A percentile compares a stretch with the other conserved stretches of the same genome.
Evolutionary conservation across 2,113 vertebrate genomes (phyloP).

Genomic region (Malurus cyaneus): DNA sequence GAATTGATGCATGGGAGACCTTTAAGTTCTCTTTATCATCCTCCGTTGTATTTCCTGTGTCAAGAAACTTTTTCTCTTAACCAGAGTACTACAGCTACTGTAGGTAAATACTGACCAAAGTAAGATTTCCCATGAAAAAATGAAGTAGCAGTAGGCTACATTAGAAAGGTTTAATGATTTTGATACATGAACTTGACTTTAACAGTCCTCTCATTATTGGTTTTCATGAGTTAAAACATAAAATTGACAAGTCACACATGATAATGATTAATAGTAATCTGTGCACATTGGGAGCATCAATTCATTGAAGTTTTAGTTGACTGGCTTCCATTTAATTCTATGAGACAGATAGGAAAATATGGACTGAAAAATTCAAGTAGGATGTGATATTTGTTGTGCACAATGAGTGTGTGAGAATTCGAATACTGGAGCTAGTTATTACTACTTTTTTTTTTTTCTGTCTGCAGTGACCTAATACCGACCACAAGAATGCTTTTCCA

Average conservation of each 20-base stretch:
- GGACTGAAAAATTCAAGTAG: neutral
- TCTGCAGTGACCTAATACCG: neutral
- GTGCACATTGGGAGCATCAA: neutral
- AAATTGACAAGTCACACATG: neutral
- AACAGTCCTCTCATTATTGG: neutral
- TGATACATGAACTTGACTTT: neutral
- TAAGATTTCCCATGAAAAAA: neutral
- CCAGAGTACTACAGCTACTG: neutral
- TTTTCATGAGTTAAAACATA: neutral
- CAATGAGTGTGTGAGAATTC: neutral
- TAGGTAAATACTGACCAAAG: neutral
- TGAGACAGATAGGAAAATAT: neutral
- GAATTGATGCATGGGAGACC: neutral
- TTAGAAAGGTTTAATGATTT: neutral
- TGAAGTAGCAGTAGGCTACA: neutral
- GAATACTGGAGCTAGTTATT: neutral
- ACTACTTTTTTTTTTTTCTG: too few species aligned
- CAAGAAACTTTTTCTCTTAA: neutral
- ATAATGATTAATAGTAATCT: neutral
- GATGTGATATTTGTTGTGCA: neutral
- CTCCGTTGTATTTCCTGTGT: accelerated
- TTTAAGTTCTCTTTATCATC: neutral
- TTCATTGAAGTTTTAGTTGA: neutral
- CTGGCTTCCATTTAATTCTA: neutral
- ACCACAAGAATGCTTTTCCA: slow-evolving; percentile 23